A percentile compares a stretch with the other conserved stretches of the same genome.
phyloP scores from a whole-genome alignment of 2,888 invertebrate genomes.

The Luperina nickerlii region DNA sequence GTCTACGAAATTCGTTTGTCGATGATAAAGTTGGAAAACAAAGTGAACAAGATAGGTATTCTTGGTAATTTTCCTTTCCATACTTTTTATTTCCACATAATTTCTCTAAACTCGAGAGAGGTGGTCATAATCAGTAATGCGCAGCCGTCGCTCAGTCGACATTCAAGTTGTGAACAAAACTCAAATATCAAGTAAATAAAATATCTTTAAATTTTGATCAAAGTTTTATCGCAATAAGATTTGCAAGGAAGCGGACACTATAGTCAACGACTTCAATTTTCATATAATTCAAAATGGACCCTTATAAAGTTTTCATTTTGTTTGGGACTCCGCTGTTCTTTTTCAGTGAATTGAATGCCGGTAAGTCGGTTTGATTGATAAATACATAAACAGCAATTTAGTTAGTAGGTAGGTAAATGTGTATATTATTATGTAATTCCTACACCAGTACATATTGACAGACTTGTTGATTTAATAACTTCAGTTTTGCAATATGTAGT shows the following conservation, averaged over 20 bases:
- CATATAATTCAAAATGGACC: constrained; percentile 22
- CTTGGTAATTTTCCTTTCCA: no score
- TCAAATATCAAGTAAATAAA: background rate
- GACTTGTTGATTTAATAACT: background rate
- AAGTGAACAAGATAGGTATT: no score
- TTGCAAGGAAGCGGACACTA: background rate
- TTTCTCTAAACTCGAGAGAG: constrained; percentile 30
- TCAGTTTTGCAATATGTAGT: background rate
- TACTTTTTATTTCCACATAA: no score
- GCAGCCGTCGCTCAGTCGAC: constrained; percentile 26
- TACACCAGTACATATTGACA: background rate
- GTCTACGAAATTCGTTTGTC: no score
- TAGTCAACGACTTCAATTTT: background rate
- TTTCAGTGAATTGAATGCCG: constrained; percentile 17
- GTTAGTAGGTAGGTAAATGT: background rate
- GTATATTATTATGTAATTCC: background rate
- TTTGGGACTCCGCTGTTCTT: constrained; percentile 11
- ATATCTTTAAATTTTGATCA: background rate
- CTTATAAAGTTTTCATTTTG: constrained; percentile 10
- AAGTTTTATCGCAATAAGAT: background rate
- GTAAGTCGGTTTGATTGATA: constrained; percentile 30
- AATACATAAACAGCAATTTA: background rate
- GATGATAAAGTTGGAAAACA: no score
- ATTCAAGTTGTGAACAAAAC: constrained; percentile 14
- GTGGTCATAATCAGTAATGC: constrained; percentile 25